Percentiles rank a stretch among this genome's conserved stretches.
phyloP scores from a whole-genome alignment of 2,113 vertebrate species.

The Lampris megalopsis region DNA sequence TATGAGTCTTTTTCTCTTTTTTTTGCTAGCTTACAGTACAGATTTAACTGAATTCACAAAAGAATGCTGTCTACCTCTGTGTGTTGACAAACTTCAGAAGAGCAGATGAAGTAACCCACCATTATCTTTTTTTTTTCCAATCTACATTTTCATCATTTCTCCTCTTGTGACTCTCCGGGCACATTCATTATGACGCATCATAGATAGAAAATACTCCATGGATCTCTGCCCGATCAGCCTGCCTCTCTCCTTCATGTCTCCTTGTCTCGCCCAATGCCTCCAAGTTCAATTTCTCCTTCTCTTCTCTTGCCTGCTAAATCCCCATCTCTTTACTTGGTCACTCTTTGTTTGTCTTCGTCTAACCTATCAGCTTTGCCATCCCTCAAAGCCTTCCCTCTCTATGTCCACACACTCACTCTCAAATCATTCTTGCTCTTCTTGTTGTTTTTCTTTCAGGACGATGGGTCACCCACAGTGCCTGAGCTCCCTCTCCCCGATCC shows the following conservation, averaged over 20 bases:
- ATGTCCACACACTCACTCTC: conserved; percentile 2
- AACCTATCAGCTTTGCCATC: not conserved
- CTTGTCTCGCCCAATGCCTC: conserved; percentile 3
- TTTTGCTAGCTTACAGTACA: conserved; percentile 8
- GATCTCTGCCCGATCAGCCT: too few species aligned
- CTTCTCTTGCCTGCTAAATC: not conserved
- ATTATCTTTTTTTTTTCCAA: too few species aligned
- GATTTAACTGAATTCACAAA: not conserved
- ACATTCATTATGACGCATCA: too few species aligned
- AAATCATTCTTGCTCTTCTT: not conserved
- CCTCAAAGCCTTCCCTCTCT: not conserved
- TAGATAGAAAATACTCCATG: too few species aligned
- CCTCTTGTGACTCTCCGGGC: too few species aligned
- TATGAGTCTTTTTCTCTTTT: not conserved
- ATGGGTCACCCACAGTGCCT: conserved; percentile 45
- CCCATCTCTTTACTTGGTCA: not conserved
- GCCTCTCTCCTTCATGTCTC: too few species aligned
- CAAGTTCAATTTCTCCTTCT: conserved; percentile 16
- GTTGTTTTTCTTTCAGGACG: conserved; percentile 61
- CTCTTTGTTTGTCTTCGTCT: not conserved
- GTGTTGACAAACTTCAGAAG: too few species aligned
- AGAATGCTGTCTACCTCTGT: too few species aligned
- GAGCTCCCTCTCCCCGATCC: conserved; percentile 56
- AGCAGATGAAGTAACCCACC: too few species aligned
- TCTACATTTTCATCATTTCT: too few species aligned